Evolutionary conservation across 2,797 vertebrate genomes (phyloP).

Genomic region (Rhynchotus rufescens): DNA sequence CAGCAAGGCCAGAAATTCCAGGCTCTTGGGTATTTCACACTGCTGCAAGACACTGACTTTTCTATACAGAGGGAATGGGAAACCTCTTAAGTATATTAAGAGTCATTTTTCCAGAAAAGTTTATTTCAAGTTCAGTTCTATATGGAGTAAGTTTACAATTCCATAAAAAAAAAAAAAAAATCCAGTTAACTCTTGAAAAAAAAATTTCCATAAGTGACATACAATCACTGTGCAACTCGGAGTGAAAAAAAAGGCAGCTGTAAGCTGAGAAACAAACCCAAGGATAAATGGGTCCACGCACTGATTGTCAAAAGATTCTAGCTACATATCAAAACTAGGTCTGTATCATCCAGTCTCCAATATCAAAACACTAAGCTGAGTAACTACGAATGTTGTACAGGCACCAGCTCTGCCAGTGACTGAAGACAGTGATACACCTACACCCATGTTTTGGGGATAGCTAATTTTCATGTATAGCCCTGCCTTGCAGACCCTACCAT

Average conservation of each 20-base stretch:
- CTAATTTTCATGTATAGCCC: not conserved
- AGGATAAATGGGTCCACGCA: not conserved
- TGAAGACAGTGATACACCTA: not conserved
- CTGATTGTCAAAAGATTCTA: not conserved
- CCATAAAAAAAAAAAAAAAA: not conserved
- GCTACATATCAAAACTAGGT: not conserved
- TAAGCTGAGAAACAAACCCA: not conserved
- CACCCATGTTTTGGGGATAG: not conserved
- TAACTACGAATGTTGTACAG: fast-evolving
- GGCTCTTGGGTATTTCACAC: not conserved
- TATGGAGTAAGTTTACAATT: not conserved
- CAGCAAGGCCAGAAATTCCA: not conserved
- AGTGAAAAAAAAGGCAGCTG: not conserved
- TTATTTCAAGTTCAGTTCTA: not conserved
- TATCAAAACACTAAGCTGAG: not conserved
- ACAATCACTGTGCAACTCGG: not conserved
- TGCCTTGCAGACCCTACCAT: not conserved
- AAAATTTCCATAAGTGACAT: not conserved
- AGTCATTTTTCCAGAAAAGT: not conserved
- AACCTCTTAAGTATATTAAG: not conserved
- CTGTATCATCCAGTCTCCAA: not conserved
- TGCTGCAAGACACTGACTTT: not conserved
- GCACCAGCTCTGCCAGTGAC: not conserved
- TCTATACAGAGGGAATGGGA: not conserved
- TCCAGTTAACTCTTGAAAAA: not conserved